Evolutionary conservation across 1,140 invertebrate species (phyloP).

Genomic region (Acromyrmex echinatior): DNA sequence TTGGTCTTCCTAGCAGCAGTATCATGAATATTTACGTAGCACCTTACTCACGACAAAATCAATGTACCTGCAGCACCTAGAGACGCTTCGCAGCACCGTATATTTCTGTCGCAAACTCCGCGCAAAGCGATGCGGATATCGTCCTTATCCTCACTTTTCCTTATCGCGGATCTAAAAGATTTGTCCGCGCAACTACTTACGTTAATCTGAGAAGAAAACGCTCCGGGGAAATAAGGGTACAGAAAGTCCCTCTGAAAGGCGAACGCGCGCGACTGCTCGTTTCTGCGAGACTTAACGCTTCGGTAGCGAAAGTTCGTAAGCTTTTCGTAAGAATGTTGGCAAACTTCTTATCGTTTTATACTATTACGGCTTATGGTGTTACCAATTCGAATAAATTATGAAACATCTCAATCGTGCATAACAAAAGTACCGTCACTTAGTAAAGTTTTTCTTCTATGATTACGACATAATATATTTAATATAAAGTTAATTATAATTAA

Average conservation of each 20-base stretch:
- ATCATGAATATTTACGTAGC: conserved; percentile 84
- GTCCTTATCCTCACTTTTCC: conserved; percentile 14
- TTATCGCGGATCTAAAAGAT: conserved; percentile 58
- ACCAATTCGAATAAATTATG: conserved; percentile 34
- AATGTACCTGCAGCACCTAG: conserved; percentile 76
- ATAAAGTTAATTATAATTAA: not conserved
- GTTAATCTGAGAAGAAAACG: conserved; percentile 72
- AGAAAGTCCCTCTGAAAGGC: conserved; percentile 52
- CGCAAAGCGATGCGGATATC: conserved; percentile 29
- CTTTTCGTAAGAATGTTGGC: conserved; percentile 47
- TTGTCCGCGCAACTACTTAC: conserved; percentile 65
- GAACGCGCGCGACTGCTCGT: conserved; percentile 64
- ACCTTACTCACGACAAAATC: conserved; percentile 78
- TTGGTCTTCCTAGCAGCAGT: conserved; percentile 81
- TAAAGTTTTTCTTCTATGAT: not conserved
- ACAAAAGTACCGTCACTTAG: not conserved
- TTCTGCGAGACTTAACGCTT: conserved; percentile 54
- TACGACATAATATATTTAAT: not conserved
- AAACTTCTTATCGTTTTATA: conserved; percentile 49
- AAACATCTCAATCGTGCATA: conserved; percentile 16
- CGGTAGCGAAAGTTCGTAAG: conserved; percentile 59
- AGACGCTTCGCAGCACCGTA: conserved; percentile 46
- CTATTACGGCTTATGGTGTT: conserved; percentile 36
- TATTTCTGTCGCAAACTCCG: conserved; percentile 7
- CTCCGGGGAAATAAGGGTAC: conserved; percentile 45